Base-by-base conservation (phyloP, 1,140 invertebrate species). In the Dendrolimus punctatus region DNA sequence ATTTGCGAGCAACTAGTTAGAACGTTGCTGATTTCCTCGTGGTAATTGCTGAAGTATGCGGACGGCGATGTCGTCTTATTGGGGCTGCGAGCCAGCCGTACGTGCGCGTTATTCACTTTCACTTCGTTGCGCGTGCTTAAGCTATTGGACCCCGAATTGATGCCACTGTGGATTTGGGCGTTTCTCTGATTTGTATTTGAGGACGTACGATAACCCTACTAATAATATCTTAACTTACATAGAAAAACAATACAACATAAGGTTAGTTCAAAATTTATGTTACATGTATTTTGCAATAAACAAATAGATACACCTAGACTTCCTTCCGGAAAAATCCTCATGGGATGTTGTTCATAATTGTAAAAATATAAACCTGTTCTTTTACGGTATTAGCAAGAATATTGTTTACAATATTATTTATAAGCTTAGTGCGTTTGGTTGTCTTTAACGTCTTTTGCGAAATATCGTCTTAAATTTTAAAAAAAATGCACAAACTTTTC, bases 21-120 rank as follows among this genome's bases (percentile, higher is more conserved):
- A 77, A 76, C 68, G 64, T 64, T 71, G 71, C 68, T 76, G 72
- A 81, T 79, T 82, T 83, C 80, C 78, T 83, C 66, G 80, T 78
- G 77, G 71, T 81, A 81, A 84, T 84, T 82, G 79, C 68, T 60
- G 72, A 73, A 80, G 80, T 80, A 85, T 84, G 79, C 79, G 79
- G 82, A 85, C 80, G 76, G 67, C 68, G 62, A 70, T 79, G 77
- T 80, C 80, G 79, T 85, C 81, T 82, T 85, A 81, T 85, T 85
- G 80, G 80, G 74, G 77, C 75, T 79, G 68, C 73, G 70, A 62
- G 64, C 57, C 58, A 70, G 70, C 72, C 72, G 76, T 80, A 68
- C 67, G 80, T 68, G 68, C 74, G 76, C 73, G 70, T 66, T 73
- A 65, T 79, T 83, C 76, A 85, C 82, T 85, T 85, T 85, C 82